Base-by-base conservation (phyloP, 2,888 invertebrate genomes). In the Hemaris fuciformis region DNA sequence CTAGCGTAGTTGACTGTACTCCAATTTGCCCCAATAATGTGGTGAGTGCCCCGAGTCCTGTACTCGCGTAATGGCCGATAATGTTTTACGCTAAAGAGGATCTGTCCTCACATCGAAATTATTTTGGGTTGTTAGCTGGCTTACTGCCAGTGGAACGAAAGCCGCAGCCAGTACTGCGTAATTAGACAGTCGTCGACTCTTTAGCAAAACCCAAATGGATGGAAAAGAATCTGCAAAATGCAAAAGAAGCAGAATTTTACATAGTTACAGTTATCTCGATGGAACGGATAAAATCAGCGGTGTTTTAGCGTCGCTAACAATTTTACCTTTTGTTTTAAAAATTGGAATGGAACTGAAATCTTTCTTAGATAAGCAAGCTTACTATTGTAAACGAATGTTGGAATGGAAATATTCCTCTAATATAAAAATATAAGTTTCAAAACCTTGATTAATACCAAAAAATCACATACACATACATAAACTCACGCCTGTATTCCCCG, bases 61-160 rank as follows among this genome's bases (percentile, higher is more conserved):
- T 25, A 38, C 34, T 38, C 34, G 20, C 43, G 15, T 48, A 48
- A 15, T 53, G 31, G 27, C 10, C 53, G 27, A 53, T 31, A 31
- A 27, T 31, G 53, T 25, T 53, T 8, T 53, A 31, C 53, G 31
- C 48, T 53, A 45, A 38, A 45, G 27, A 53, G 27, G 53, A 70
- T 66, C 56, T 57, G 42, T 57, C 18, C 48, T 46, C 23, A 64
- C 27, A 38, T 62, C 22, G 5, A 22, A 57, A 59, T 63, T 60
- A 64, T 59, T 62, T 53, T 15, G 53, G 27, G 18, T 27, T 53
- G 53, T 23, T 45, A 45, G 20, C 18, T 53, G 53, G 53, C 53
- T 53, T 53, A 31, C 53, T 53, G 53, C 53, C 53, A 53, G 53
- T 31, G 53, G 53, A 0, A 31, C 5, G 18, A 53, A 31, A 31